phyloP scores from a whole-genome alignment of 2,797 vertebrate genomes.

The Acestrorhynchus altus region DNA sequence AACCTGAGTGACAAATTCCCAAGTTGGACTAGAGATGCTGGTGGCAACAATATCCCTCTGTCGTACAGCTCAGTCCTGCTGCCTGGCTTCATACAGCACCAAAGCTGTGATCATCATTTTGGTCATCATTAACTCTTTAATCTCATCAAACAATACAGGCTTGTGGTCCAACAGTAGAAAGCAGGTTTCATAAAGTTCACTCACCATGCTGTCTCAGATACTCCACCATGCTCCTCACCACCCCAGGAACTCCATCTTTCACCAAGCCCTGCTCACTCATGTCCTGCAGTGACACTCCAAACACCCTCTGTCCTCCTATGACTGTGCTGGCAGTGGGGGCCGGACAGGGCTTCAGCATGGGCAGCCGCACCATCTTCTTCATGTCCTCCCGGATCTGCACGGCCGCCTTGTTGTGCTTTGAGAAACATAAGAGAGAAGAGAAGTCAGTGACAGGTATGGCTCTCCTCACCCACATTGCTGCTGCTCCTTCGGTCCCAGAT shows the following conservation, averaged over 20 bases:
- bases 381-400: conserved; percentile 90
- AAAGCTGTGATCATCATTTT: no score
- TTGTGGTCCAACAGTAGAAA: no score
- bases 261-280: conserved; percentile 79
- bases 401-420: conserved; percentile 87
- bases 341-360: conserved; percentile 73
- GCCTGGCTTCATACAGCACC: no score
- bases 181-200: no score
- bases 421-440: conserved; percentile 68
- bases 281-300: conserved; percentile 80
- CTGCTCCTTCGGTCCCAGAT: conserved; percentile 2
- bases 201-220: conserved; percentile 84
- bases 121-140: no score
- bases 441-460: conserved; percentile 68
- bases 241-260: conserved; percentile 81
- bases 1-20: no score
- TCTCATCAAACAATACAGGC: no score
- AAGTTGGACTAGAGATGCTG: no score
- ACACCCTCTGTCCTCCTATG: conserved; percentile 68
- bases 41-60: no score
- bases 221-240: conserved; percentile 85
- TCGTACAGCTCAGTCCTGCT: no score
- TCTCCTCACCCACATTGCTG: conserved; percentile 37
- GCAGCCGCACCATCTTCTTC: conserved; percentile 85
- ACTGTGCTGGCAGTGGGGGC: not conserved